Percentiles rank a stretch among this genome's conserved stretches.
Evolutionary conservation across 1,140 invertebrate species (phyloP).

Genomic region (Nasonia longicornis): DNA sequence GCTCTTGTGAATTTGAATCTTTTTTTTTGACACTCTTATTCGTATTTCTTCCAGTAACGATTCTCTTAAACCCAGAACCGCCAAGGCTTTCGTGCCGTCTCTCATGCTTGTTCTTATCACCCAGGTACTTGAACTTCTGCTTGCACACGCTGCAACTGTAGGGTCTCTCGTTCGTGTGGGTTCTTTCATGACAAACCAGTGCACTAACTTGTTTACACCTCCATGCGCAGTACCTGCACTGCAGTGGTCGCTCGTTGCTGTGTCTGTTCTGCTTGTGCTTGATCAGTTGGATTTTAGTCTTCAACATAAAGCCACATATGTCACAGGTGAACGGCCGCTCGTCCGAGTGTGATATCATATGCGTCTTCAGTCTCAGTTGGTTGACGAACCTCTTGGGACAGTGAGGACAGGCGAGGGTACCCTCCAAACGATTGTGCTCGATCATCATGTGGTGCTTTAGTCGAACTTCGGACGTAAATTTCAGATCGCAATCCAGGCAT

Average conservation of each 20-base stretch:
- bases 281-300: conserved; percentile 68
- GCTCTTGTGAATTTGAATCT: conserved; percentile 37
- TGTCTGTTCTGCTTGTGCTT: conserved; percentile 68
- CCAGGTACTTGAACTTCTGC: conserved; percentile 95
- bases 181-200: conserved; percentile 84
- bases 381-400: conserved; percentile 68
- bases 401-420: conserved; percentile 64
- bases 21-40: conserved; percentile 47
- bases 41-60: conserved; percentile 59
- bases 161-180: conserved; percentile 97
- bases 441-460: conserved; percentile 68
- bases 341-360: conserved; percentile 68
- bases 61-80: conserved; percentile 65
- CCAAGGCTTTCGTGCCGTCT: conserved; percentile 65
- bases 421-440: conserved; percentile 63
- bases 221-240: conserved; percentile 65
- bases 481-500: conserved; percentile 63
- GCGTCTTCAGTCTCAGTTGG: conserved; percentile 66
- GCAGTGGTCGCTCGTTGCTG: conserved; percentile 64
- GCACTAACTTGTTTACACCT: conserved; percentile 68
- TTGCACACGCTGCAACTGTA: conserved; percentile 98
- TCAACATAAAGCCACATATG: conserved; percentile 65
- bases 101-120: conserved; percentile 72
- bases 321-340: conserved; percentile 65
- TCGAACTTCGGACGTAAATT: conserved; percentile 64